These are phyloP conservation scores for Coracias cyanogaster DNA, from an alignment of 2,797 vertebrate genomes.

Conservation along the genomic window DNA sequence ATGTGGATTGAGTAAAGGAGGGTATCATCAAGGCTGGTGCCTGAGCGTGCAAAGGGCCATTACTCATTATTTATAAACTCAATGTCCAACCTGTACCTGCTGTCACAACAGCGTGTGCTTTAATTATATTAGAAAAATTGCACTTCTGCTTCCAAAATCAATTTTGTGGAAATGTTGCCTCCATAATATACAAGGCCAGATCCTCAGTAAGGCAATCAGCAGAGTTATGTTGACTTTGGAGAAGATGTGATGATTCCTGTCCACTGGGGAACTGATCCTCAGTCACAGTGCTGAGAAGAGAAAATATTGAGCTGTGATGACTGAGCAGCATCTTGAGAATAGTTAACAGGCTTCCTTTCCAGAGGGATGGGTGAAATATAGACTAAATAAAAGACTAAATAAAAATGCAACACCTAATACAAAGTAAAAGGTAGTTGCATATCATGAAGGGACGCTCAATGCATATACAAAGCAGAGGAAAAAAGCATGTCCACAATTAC, in stretches of 20 bases:
- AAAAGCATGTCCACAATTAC: background rate
- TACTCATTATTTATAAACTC: constrained; percentile 37
- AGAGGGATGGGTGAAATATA: background rate
- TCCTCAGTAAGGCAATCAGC: constrained; percentile 35
- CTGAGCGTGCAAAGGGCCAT: background rate
- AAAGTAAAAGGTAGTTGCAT: background rate
- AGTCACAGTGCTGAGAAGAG: background rate
- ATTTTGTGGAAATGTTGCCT: constrained; percentile 39
- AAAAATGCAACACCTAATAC: background rate
- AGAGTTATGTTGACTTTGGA: constrained; percentile 38
- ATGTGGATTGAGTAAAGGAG: background rate
- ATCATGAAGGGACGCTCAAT: background rate
- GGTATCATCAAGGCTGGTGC: background rate
- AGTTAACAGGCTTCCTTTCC: constrained; percentile 6
- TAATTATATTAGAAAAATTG: constrained; percentile 51
- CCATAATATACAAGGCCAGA: background rate
- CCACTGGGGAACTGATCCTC: constrained; percentile 3
- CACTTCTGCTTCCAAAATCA: constrained; percentile 57
- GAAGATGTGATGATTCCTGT: constrained; percentile 33
- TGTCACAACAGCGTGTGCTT: constrained; percentile 13
- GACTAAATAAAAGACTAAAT: background rate
- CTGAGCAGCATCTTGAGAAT: constrained; percentile 37
- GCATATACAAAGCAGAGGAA: background rate
- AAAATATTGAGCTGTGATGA: constrained; percentile 9
- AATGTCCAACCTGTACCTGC: constrained; percentile 36